Evolutionary conservation across 1,140 invertebrate species (phyloP).

Genomic region (Physella acuta): DNA sequence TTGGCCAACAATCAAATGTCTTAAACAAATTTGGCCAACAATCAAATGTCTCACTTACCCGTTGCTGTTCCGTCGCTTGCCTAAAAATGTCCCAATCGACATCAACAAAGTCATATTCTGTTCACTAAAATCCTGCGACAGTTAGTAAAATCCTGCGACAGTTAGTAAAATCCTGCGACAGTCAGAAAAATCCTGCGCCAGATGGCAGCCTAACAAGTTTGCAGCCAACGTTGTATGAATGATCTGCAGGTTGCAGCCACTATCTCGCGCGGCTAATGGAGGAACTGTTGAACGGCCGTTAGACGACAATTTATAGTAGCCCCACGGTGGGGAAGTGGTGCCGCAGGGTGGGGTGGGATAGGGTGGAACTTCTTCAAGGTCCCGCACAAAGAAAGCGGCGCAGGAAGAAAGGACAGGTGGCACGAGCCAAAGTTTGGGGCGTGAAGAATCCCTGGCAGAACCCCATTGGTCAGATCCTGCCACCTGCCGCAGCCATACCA

Average conservation of each 20-base stretch:
- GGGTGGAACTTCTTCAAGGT: neutral
- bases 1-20: too few species aligned
- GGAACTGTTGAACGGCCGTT: too few species aligned
- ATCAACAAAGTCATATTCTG: neutral
- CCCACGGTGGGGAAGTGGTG: too few species aligned
- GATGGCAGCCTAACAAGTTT: too few species aligned
- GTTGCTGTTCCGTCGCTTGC: neutral
- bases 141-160: neutral
- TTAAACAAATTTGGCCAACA: too few species aligned
- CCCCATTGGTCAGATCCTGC: neutral
- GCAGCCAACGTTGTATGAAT: too few species aligned
- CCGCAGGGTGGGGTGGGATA: too few species aligned
- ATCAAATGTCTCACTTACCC: neutral
- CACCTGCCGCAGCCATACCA: neutral
- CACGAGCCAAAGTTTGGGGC: neutral
- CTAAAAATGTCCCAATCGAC: neutral
- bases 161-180: too few species aligned
- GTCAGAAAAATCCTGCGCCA: too few species aligned
- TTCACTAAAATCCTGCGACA: neutral
- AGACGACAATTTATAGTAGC: too few species aligned
- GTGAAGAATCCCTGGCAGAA: neutral
- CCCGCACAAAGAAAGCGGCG: neutral
- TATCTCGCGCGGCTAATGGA: too few species aligned
- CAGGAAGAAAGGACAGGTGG: neutral
- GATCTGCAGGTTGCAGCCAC: too few species aligned